Evolutionary conservation across 2,888 invertebrate genomes (phyloP), one percentile per base, ranked within the genome.

Genomic region (Branchipolynoe longqiensis): DNA sequence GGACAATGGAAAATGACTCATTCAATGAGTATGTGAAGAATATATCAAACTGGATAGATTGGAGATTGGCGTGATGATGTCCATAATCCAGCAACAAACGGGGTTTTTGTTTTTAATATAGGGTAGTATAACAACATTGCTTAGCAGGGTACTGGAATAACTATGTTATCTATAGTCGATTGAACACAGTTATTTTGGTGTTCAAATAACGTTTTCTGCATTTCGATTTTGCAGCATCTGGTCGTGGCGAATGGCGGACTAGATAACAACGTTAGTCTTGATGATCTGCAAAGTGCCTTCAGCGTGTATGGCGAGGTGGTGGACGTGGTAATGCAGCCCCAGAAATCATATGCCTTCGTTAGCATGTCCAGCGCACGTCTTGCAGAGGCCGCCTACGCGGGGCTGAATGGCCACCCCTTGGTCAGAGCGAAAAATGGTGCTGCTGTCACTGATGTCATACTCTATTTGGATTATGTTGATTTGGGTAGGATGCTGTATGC

Each of bases 231-330:
- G 87, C 92, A 97, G 97, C 95, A 95, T 91, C 90, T 97, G 73
- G 95, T 96, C 64, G 94, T 98, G n/a, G 97, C 97, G 90, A 98
- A 98, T 94, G 96, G 96, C 38, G 98, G 98, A 0, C 95, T 98
- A 86, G 96, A 96, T 0, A 97, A 96, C 89, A 97, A 97, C 4
- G 94, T 97, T 33, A 95, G 95, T 4, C 95, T 96, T 92, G 96
- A 96, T 90, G 92, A 94, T 74, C 91, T 98, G 14, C 91, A 95
- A 4, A 92, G 94, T 62, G 92, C 95, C 4, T 95, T 96, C 83
- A 91, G 94, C 3, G 91, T 94, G 85, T 94, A 94, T 92, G 95
- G 96, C 0, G 86, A 91, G 33, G 92, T 96, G 0, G 95, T 95
- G 31, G 95, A 95, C 78, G 95, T 97, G 56, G 93, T 96, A 54